Evolutionary conservation across 64 coral and sea anemone species (phyloP), one percentile per base, ranked within the genome.

Genomic region (Montipora cactus): DNA sequence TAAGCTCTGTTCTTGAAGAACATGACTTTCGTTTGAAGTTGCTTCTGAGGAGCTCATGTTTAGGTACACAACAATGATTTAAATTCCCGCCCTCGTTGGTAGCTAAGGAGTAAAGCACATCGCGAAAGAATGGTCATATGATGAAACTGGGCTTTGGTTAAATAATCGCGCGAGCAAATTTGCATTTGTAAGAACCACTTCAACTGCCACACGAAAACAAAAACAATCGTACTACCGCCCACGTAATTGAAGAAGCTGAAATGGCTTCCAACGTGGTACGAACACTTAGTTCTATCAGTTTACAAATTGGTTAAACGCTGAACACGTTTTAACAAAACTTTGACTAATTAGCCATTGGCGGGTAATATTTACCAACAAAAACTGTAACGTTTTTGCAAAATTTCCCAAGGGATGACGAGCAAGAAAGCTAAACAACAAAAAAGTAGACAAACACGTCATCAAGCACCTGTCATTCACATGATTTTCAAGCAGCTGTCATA

Each of bases 201-300:
- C 25, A 84, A 69, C 81, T 84, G 81, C 69, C 81, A 84, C 48
- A 70, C 62, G 49, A 71, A 71, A 86, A 70, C 16, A 45, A 86
- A 71, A 86, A 86, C 82, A 86, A 44, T 72, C 16, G 8, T 18
- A 70, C 71, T 18, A 67, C 44, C 82, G 66, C 82, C 82, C 66
- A 86, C 82, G 82, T 59, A 70, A 15, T 47, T 15, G 2, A 9
- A 48, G 67, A 46, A 67, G 61, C 81, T 8, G 67, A 86, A 71
- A 49, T 86, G 64, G 82, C 62, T 86, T 45, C 82, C 82, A 67
- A 50, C 62, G 47, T 86, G n/a, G 62, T 18, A 50, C 20, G 14
- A 86, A 86, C 62, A 71, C 28, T 50, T 21, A 47, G 7, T 71
- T 49, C 47, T 19, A 49, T 78, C 14, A 10, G 4, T 19, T 49